Conservation (phyloP, 2,888 invertebrate species). For the Epistrophe grossulariae region DNA sequence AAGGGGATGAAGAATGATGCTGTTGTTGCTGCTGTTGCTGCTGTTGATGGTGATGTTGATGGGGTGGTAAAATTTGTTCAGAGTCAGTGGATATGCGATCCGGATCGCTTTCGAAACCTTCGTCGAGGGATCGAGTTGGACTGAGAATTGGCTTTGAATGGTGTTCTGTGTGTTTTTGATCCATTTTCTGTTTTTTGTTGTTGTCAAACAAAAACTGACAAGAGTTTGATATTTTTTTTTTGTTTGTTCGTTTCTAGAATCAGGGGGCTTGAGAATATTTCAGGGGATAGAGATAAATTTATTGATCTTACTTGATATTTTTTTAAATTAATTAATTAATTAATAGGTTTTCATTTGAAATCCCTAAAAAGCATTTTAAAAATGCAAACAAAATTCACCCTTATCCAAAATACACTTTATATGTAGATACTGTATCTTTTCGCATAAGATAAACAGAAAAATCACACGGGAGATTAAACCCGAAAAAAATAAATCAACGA, state of each 20-base stretch:
- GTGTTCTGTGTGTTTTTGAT: constrained; percentile 81
- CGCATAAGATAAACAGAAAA: constrained; percentile 46
- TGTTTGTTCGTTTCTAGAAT: constrained; percentile 1
- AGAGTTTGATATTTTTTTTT: constrained; percentile 6
- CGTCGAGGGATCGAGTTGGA: constrained; percentile 84
- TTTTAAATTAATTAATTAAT: too few species aligned
- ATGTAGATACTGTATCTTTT: constrained; percentile 32
- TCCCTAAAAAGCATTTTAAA: constrained; percentile 52
- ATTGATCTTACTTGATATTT: constrained; percentile 39
- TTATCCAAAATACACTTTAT: constrained; percentile 6
- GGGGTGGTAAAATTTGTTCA: constrained; percentile 79
- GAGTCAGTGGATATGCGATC: constrained; percentile 84
- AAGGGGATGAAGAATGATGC: constrained; percentile 38
- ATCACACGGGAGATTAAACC: constrained; percentile 4
- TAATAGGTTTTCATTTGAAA: constrained; percentile 12
- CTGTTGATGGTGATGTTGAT: constrained; percentile 72
- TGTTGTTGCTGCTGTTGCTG: constrained; percentile 69
- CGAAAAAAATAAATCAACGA: constrained; percentile 16
- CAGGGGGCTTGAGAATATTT: constrained; percentile 9
- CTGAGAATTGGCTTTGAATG: constrained; percentile 84
- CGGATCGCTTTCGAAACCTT: constrained; percentile 84
- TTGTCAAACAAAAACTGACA: neutral
- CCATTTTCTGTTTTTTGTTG: constrained; percentile 75
- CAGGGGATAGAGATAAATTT: neutral
- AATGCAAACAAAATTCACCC: constrained; percentile 17